Conservation (phyloP, 2,113 vertebrate genomes). For the Parotia lawesii region DNA sequence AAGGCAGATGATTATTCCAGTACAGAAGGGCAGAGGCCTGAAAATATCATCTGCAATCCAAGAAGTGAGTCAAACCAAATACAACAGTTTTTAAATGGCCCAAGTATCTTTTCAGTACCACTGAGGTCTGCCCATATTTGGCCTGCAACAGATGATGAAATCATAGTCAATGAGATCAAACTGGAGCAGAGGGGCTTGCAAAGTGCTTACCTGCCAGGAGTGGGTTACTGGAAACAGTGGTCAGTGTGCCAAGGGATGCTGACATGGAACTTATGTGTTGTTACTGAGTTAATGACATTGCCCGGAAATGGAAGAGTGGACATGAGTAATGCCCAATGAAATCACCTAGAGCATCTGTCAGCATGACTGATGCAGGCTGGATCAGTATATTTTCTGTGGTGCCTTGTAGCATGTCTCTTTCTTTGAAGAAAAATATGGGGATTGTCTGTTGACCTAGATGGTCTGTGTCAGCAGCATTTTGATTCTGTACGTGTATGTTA, state of each 20-base stretch:
- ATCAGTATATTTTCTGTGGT: neutral
- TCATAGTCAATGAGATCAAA: accelerated
- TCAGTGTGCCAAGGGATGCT: neutral
- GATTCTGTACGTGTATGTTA: neutral
- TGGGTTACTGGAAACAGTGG: neutral
- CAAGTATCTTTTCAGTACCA: neutral
- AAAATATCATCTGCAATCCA: neutral
- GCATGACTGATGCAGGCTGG: neutral
- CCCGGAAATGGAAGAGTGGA: neutral
- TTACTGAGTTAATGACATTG: neutral
- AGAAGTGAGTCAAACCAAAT: neutral
- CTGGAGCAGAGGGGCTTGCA: neutral
- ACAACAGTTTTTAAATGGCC: neutral
- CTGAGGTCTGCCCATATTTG: neutral
- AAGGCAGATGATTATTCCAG: neutral
- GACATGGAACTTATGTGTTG: accelerated
- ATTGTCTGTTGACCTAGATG: neutral
- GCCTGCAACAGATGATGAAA: neutral
- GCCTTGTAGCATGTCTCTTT: neutral
- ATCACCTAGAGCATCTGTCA: neutral
- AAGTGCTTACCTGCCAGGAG: neutral
- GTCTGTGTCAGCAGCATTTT: neutral
- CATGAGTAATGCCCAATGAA: neutral
- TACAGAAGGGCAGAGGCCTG: neutral
- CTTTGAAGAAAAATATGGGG: neutral